Evolutionary conservation across 2,113 vertebrate genomes (phyloP).

Genomic region (Trachemys scripta): DNA sequence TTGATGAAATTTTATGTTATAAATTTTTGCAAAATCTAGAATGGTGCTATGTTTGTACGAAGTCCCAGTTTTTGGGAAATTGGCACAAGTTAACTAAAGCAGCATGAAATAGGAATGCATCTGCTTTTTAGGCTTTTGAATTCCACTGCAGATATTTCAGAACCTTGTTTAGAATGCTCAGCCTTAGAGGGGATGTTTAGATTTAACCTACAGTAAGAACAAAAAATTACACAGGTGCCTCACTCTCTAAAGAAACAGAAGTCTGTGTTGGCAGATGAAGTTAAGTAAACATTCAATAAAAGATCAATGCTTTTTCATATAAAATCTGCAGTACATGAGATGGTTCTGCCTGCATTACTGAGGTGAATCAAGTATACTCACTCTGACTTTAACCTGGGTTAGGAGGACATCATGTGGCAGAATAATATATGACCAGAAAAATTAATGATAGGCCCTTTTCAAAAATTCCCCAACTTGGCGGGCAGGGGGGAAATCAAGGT

Average conservation of each 20-base stretch:
- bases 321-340: not conserved
- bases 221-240: not conserved
- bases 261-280: not conserved
- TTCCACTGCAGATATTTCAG: not conserved
- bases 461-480: not conserved
- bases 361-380: not conserved
- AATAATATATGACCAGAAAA: constrained; percentile 13
- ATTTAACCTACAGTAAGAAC: not conserved
- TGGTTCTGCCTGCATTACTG: not conserved
- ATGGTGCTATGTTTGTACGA: not conserved
- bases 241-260: not conserved
- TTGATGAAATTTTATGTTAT: not conserved
- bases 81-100: not conserved
- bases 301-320: not conserved
- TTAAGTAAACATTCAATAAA: not conserved
- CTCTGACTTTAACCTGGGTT: constrained; percentile 35
- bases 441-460: not conserved
- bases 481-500: not conserved
- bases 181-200: not conserved
- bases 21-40: not conserved
- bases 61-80: not conserved
- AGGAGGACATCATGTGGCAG: constrained; percentile 74
- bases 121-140: not conserved
- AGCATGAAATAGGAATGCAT: not conserved
- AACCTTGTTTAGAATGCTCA: not conserved